Evolutionary conservation across 2,888 invertebrate genomes (phyloP), one percentile per base, ranked within the genome.

Genomic region (Sarcophaga subvicina): DNA sequence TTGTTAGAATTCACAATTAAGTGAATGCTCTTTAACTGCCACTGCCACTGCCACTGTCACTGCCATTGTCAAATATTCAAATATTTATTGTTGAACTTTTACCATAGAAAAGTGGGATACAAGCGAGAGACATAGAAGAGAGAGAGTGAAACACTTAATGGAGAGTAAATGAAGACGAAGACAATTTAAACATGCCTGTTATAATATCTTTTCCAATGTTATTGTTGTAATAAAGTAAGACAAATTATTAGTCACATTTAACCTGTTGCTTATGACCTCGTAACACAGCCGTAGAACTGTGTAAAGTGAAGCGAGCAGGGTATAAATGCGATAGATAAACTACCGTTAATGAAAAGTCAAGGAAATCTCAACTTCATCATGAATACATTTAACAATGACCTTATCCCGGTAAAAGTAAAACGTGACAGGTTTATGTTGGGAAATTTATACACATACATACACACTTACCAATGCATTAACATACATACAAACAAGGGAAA

Each of bases 381-480:
- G 63, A 63, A 63, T 14, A 69, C 22, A 63, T 11, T 82, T 79
- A 81, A 69, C 87, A 81, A 85, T 83, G 85, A 83, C 85, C 88
- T 83, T 85, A 85, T 85, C 87, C 87, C 83, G 85, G 82, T 82
- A 73, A 87, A 78, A 80, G 69, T 20, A 72, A 81, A 80, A 78
- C 63, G 80, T 78, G 76, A 78, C 73, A 71, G 22, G n/a, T 12
- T 63, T 37, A 37, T 37, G 37, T 10, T 37, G 37, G 37, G 8
- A 37, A 37, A 37, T 8, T 37, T 37, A 1, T 17, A 59, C 17
- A n/a, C 17, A 1, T 17, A 59, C 17, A n/a, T 5, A 76, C 37
- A 37, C 6, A 37, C 37, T 6, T 6, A 37, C 37, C 6, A 37
- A 37, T 37, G 37, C 22, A 66, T 49, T 14, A 37, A 45, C 14